phyloP scores from a whole-genome alignment of 2,797 vertebrate genomes.

The Pampus argenteus region DNA sequence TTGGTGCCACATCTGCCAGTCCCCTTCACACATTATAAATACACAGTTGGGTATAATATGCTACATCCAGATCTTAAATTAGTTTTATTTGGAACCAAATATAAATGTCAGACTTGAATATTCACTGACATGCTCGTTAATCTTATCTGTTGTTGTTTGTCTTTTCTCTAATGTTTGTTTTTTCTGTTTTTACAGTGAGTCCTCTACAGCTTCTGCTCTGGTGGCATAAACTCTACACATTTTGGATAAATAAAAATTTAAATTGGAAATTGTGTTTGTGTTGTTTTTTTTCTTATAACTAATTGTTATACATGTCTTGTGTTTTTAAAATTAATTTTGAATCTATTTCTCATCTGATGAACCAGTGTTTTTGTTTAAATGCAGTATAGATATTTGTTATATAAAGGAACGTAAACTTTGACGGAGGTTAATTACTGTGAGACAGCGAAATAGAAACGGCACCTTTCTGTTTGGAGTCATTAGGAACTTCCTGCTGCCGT shows the following conservation, averaged over 20 bases:
- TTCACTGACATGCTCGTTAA: background rate
- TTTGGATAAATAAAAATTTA: constrained; percentile 90
- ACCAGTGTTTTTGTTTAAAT: background rate
- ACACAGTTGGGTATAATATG: background rate
- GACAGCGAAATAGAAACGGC: background rate
- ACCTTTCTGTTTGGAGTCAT: background rate
- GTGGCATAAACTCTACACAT: constrained; percentile 90
- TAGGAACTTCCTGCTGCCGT: fast-evolving
- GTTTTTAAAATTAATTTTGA: too few relatives aligned
- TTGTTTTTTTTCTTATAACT: constrained; percentile 39
- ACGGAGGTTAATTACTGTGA: background rate
- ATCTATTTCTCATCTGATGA: background rate
- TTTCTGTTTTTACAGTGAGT: constrained; percentile 89
- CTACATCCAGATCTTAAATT: background rate
- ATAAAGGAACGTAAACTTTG: background rate
- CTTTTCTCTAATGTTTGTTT: constrained; percentile 15
- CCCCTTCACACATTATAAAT: constrained; percentile 79
- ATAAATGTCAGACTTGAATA: background rate
- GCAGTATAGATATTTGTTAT: too few relatives aligned
- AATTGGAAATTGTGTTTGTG: constrained; percentile 55
- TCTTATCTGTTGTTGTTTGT: too few relatives aligned
- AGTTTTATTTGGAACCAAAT: background rate
- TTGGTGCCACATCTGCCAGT: constrained; percentile 84
- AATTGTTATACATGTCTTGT: background rate
- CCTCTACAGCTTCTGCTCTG: constrained; percentile 98